Conservation (phyloP, 2,888 invertebrate species). For the Cerceris rybyensis region DNA sequence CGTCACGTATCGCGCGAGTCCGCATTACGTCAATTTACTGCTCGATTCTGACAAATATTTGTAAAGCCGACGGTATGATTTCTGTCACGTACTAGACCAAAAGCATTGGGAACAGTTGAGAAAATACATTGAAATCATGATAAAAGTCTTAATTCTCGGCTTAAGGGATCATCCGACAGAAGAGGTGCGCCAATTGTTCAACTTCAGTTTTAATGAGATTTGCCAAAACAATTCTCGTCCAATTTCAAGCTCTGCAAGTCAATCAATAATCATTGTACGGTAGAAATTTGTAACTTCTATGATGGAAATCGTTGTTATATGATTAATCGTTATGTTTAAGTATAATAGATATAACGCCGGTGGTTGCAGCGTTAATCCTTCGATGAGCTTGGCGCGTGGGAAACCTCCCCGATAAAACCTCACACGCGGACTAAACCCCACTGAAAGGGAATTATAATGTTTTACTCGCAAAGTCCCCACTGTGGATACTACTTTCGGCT, state of each 20-base stretch:
- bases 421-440: conserved; percentile 56
- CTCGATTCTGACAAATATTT: conserved; percentile 55
- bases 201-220: too few relatives aligned
- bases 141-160: too few relatives aligned
- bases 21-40: conserved; percentile 25
- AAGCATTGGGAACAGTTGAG: too few relatives aligned
- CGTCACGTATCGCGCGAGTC: conserved; percentile 52
- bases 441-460: not conserved
- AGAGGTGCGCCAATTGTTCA: too few relatives aligned
- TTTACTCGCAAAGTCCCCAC: not conserved
- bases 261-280: too few relatives aligned
- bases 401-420: conserved; percentile 59
- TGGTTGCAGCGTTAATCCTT: conserved; percentile 56
- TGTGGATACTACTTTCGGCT: not conserved
- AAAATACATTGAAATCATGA: too few relatives aligned
- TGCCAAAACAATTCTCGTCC: too few relatives aligned
- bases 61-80: conserved; percentile 18
- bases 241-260: too few relatives aligned
- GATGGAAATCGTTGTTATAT: too few relatives aligned
- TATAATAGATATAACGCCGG: not conserved
- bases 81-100: conserved; percentile 12
- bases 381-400: conserved; percentile 67
- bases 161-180: too few relatives aligned
- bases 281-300: too few relatives aligned
- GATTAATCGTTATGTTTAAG: too few relatives aligned